These are phyloP conservation scores for Spialia ferax DNA, from an alignment of 2,888 invertebrate genomes.

Conservation along the genomic window DNA sequence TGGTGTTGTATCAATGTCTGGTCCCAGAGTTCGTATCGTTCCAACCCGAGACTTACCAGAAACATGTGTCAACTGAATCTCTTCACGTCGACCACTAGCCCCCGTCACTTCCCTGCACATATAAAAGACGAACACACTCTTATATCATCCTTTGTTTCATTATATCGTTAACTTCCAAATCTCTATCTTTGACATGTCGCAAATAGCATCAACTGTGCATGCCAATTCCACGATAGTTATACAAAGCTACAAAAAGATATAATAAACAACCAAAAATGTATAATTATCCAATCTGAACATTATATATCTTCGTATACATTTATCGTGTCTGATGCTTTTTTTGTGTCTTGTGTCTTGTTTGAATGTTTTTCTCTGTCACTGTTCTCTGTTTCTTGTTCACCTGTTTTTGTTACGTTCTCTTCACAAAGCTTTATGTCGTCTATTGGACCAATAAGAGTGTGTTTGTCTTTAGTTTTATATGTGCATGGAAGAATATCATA, in stretches of 20 bases:
- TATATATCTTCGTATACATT: slow-evolving; percentile 40
- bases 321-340: slow-evolving; percentile 48
- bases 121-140: slow-evolving; percentile 87
- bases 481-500: slow-evolving; percentile 83
- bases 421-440: slow-evolving; percentile 50
- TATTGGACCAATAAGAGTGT: slow-evolving; percentile 74
- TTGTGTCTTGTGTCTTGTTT: slow-evolving; percentile 61
- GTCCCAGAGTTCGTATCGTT: slow-evolving; percentile 7
- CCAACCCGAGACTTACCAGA: slow-evolving; percentile 54
- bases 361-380: slow-evolving; percentile 55
- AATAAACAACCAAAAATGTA: slow-evolving; percentile 63
- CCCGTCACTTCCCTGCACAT: slow-evolving; percentile 81
- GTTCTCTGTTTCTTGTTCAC: slow-evolving; percentile 53
- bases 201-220: slow-evolving; percentile 77
- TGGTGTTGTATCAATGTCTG: background rate
- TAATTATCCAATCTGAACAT: slow-evolving; percentile 48
- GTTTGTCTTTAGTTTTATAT: slow-evolving; percentile 85
- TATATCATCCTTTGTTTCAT: slow-evolving; percentile 60
- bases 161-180: slow-evolving; percentile 54
- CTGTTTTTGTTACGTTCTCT: slow-evolving; percentile 54
- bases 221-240: slow-evolving; percentile 73
- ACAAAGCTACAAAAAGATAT: slow-evolving; percentile 76
- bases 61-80: slow-evolving; percentile 52
- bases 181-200: slow-evolving; percentile 65
- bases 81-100: slow-evolving; percentile 55